A percentile compares a stretch with the other conserved stretches of the same genome.
These are phyloP conservation scores for Nesoenas mayeri DNA, from an alignment of 2,113 vertebrate genomes.

Conservation along the genomic window DNA sequence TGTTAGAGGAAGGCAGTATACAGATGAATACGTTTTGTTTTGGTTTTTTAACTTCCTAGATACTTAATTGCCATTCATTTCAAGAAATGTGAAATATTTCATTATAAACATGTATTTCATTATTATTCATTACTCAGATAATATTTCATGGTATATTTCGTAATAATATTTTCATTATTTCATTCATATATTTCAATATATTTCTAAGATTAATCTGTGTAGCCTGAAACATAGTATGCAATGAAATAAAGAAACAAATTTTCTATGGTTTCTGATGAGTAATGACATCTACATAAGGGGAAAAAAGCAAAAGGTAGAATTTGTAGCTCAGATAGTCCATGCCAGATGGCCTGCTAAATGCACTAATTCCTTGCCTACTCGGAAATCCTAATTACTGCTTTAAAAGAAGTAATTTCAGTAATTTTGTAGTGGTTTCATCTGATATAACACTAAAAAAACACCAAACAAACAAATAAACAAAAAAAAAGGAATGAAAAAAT, in stretches of 20 bases:
- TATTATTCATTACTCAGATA: no score
- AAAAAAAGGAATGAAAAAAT: not conserved
- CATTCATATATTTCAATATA: no score
- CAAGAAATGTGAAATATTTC: not conserved
- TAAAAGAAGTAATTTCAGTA: not conserved
- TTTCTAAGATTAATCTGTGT: not conserved
- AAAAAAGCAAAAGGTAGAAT: not conserved
- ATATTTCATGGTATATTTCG: no score
- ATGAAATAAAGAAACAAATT: not conserved
- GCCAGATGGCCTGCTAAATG: not conserved
- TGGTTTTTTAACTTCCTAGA: not conserved
- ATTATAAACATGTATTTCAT: not conserved
- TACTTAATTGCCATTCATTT: not conserved
- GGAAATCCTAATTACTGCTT: not conserved
- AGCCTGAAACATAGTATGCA: not conserved
- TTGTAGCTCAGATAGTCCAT: not conserved
- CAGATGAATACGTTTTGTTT: not conserved
- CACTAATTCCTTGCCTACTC: not conserved
- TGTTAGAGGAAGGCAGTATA: not conserved
- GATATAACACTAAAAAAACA: not conserved
- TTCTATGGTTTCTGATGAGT: not conserved
- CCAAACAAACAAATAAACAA: no score
- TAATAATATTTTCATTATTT: no score
- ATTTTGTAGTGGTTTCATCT: not conserved
- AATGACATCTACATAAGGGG: not conserved